Conservation (phyloP, 2,888 invertebrate species). For the Drosophila ustulata region DNA sequence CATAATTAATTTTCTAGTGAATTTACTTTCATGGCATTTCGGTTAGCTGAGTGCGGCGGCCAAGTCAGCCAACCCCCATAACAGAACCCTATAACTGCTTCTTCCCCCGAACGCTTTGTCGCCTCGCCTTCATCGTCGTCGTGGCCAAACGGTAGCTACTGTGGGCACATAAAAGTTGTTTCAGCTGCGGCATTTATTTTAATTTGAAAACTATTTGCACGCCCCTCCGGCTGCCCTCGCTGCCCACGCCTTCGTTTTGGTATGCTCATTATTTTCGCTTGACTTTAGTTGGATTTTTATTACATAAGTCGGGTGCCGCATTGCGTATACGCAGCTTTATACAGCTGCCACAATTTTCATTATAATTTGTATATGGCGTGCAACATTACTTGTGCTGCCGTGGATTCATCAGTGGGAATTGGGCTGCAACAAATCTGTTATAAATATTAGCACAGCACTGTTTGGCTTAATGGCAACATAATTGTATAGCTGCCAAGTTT, state of each 20-base stretch:
- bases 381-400: conserved; percentile 26
- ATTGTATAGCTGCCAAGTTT: conserved; percentile 50
- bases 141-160: conserved; percentile 23
- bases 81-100: background rate
- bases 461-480: conserved; percentile 69
- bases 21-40: conserved; percentile 78
- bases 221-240: conserved; percentile 20
- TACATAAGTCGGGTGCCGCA: conserved; percentile 59
- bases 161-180: conserved; percentile 72
- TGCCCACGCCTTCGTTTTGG: conserved; percentile 28
- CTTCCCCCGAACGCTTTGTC: background rate
- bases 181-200: conserved; percentile 78
- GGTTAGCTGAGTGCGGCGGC: conserved; percentile 64
- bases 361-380: conserved; percentile 77
- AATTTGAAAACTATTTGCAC: conserved; percentile 80
- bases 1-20: conserved; percentile 80
- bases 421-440: conserved; percentile 54
- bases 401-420: conserved; percentile 28
- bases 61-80: conserved; percentile 29
- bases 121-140: background rate
- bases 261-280: conserved; percentile 75
- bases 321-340: conserved; percentile 74
- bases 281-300: conserved; percentile 77
- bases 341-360: conserved; percentile 52
- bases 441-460: conserved; percentile 59